phyloP scores from a whole-genome alignment of 2,113 vertebrate species.

The Taurulus bubalis region DNA sequence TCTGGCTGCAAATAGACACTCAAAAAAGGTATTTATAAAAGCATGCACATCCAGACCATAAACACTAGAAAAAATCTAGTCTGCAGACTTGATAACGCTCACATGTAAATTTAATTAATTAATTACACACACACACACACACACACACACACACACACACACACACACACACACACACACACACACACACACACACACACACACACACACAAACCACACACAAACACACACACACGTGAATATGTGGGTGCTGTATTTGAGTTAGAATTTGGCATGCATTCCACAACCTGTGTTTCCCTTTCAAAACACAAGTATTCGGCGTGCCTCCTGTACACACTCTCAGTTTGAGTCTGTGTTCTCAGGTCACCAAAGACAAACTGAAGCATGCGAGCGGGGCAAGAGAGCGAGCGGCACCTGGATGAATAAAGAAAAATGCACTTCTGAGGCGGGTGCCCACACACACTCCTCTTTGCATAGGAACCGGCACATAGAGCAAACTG shows the following conservation, averaged over 20 bases:
- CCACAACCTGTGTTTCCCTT: neutral
- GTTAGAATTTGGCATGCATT: neutral
- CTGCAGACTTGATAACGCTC: too few relatives aligned
- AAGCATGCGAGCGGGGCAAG: neutral
- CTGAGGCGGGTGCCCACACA: slow-evolving; percentile 7
- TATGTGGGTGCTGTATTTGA: neutral
- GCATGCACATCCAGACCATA: too few relatives aligned
- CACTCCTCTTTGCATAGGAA: slow-evolving; percentile 32
- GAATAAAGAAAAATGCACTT: slow-evolving; percentile 17
- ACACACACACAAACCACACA: neutral
- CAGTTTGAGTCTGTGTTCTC: neutral
- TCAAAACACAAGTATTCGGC: neutral
- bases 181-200: neutral
- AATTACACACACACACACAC: too few relatives aligned
- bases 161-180: neutral
- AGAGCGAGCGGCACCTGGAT: slow-evolving; percentile 2
- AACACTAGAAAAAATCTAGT: too few relatives aligned
- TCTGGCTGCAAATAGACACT: too few relatives aligned
- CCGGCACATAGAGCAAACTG: slow-evolving; percentile 14
- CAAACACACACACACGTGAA: neutral
- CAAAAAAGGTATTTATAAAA: too few relatives aligned
- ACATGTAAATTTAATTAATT: too few relatives aligned
- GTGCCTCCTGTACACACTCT: neutral
- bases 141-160: neutral
- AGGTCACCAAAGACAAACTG: slow-evolving; percentile 24